Conservation (phyloP, 2,113 vertebrate genomes). For the Anolis carolinensis region DNA sequence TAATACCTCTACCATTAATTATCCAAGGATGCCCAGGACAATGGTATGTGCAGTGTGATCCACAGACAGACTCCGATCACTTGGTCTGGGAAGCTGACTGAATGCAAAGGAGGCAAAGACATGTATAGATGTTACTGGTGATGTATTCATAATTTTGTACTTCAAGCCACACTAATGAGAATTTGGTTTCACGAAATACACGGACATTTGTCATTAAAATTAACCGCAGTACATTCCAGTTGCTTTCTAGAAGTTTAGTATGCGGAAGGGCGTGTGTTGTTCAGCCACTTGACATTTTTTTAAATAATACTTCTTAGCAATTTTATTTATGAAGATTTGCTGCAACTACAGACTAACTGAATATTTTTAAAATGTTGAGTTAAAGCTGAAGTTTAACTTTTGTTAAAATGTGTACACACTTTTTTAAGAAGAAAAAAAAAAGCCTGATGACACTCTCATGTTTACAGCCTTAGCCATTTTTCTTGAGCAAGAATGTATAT, state of each 20-base stretch:
- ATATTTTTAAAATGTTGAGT: constrained; percentile 34
- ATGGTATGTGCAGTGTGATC: not conserved
- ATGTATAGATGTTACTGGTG: not conserved
- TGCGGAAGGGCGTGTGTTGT: not conserved
- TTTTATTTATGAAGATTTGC: not conserved
- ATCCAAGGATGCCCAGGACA: not conserved
- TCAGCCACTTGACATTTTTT: not conserved
- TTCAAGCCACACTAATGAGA: not conserved
- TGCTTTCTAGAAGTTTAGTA: not conserved
- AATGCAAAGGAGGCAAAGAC: not conserved
- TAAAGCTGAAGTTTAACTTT: not conserved
- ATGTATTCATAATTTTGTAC: not conserved
- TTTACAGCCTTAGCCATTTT: constrained; percentile 28
- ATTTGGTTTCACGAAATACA: not conserved
- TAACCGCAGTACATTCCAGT: not conserved
- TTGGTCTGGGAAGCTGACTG: not conserved
- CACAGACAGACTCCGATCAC: not conserved
- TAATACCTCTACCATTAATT: constrained; percentile 34
- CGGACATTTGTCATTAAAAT: not conserved
- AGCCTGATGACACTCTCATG: not conserved
- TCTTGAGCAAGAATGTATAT: constrained; percentile 13
- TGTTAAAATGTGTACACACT: not conserved
- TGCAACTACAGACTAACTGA: not conserved
- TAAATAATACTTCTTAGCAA: not conserved
- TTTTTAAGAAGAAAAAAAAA: constrained; percentile 1